A percentile compares a stretch with the other conserved stretches of the same genome.
These are phyloP conservation scores for Ruditapes philippinarum DNA, from an alignment of 1,140 invertebrate genomes.

Conservation along the genomic window DNA sequence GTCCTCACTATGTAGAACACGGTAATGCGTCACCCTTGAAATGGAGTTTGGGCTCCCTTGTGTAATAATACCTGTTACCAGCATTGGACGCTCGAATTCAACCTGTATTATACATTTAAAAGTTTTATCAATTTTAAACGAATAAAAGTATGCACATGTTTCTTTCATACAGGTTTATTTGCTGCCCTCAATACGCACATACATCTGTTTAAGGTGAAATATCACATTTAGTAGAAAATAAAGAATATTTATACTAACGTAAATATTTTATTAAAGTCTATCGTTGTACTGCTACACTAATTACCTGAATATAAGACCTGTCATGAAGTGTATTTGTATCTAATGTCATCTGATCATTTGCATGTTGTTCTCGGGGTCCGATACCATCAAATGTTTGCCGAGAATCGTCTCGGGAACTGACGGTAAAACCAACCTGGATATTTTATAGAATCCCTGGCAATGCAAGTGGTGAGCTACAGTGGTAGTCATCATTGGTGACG, in stretches of 20 bases:
- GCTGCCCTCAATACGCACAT: too few species aligned
- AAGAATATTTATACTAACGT: too few species aligned
- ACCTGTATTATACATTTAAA: too few species aligned
- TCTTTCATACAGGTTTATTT: too few species aligned
- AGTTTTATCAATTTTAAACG: too few species aligned
- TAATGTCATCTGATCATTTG: background rate
- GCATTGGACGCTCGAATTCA: conserved; percentile 45
- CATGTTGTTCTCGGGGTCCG: background rate
- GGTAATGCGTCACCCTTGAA: conserved; percentile 63
- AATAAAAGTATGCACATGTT: too few species aligned
- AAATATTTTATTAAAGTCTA: too few species aligned
- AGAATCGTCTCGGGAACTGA: conserved; percentile 11
- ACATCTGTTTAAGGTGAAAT: too few species aligned
- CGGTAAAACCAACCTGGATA: conserved; percentile 56
- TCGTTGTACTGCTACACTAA: too few species aligned
- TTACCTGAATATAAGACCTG: conserved; percentile 56
- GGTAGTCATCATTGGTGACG: background rate
- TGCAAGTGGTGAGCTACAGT: conserved; percentile 53
- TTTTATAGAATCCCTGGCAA: conserved; percentile 58
- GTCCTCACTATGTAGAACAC: conserved; percentile 59
- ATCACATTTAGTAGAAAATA: too few species aligned
- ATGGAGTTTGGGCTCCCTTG: conserved; percentile 60
- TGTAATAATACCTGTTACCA: conserved; percentile 67
- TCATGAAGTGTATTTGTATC: background rate
- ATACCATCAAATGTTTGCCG: too few species aligned